Percentiles rank a stretch among this genome's conserved stretches.
These are phyloP conservation scores for Mesitornis unicolor DNA, from an alignment of 2,113 vertebrate species.

Conservation along the genomic window DNA sequence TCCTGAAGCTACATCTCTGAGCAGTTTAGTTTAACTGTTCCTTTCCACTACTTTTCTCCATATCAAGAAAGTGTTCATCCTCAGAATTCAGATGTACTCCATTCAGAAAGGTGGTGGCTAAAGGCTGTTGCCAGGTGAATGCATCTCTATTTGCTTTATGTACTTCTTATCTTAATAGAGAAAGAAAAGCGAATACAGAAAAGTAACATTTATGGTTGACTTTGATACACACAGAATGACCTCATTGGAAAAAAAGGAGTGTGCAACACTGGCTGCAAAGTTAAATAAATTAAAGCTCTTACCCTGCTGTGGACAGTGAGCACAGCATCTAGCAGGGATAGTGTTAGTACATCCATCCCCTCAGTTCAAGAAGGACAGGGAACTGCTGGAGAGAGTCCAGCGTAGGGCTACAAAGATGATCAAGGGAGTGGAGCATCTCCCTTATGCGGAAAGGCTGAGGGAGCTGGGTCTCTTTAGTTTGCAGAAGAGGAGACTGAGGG, in stretches of 20 bases:
- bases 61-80: not conserved
- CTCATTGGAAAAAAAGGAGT: not conserved
- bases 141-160: not conserved
- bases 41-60: not conserved
- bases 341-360: not conserved
- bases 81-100: not conserved
- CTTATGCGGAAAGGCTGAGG: too few species aligned
- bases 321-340: accelerated
- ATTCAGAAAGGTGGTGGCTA: not conserved
- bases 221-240: not conserved
- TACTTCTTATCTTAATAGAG: not conserved
- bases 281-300: not conserved
- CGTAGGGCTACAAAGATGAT: too few species aligned
- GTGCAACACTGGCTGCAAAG: not conserved
- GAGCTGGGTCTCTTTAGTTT: too few species aligned
- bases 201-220: not conserved
- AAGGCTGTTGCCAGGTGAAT: not conserved
- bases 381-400: too few species aligned
- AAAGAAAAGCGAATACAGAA: not conserved
- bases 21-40: not conserved
- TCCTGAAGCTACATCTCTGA: not conserved
- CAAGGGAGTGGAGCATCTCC: too few species aligned
- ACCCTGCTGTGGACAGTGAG: accelerated
- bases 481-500: too few species aligned
- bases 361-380: too few species aligned